A percentile compares a stretch with the other conserved stretches of the same genome.
Evolutionary conservation across 2,888 invertebrate genomes (phyloP).

Genomic region (Neoitamus cyanurus): DNA sequence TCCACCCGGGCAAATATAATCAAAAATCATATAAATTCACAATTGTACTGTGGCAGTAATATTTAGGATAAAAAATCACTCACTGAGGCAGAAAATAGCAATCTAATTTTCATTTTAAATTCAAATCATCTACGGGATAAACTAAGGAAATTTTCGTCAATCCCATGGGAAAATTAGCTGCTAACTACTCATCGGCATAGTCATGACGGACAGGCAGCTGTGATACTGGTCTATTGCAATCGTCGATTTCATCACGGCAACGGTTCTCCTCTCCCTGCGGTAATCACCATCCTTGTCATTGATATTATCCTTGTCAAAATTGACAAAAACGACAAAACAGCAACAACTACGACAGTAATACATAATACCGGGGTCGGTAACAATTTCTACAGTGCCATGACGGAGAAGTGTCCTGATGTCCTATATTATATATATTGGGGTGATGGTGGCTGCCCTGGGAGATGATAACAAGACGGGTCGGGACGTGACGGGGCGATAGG

Average conservation of each 20-base stretch:
- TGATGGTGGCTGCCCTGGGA: not conserved
- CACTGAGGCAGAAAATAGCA: not conserved
- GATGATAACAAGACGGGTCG: not conserved
- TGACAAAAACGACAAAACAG: not conserved
- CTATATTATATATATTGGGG: not conserved
- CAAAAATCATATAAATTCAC: not conserved
- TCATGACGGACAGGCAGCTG: not conserved
- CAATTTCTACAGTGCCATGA: not conserved
- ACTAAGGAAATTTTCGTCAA: conserved; percentile 32
- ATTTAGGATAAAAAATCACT: not conserved
- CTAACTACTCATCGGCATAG: not conserved
- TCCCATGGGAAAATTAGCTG: conserved; percentile 29
- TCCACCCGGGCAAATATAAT: no score
- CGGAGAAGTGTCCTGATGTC: not conserved
- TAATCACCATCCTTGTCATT: not conserved
- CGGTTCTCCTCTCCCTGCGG: not conserved
- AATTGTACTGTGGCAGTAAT: not conserved
- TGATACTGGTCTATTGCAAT: not conserved
- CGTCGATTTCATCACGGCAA: not conserved
- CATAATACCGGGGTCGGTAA: not conserved
- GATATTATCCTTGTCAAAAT: conserved; percentile 5
- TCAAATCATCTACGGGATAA: conserved; percentile 31
- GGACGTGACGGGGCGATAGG: not conserved
- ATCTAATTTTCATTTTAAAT: conserved; percentile 33
- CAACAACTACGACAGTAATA: not conserved